Conservation (phyloP, 2,797 vertebrate genomes). For the Remorina albescens region DNA sequence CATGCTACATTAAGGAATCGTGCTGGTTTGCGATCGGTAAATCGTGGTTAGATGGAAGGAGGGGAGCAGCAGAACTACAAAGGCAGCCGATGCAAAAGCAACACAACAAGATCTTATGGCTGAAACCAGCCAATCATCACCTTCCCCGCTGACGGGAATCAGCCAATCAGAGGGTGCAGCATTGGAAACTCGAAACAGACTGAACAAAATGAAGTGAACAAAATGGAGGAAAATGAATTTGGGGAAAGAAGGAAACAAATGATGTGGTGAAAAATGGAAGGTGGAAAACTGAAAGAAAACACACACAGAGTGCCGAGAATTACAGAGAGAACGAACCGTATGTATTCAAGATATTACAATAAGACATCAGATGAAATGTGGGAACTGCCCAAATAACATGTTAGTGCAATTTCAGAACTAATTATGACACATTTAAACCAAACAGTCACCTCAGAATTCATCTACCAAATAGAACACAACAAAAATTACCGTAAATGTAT, state of each 20-base stretch:
- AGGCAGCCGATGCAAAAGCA: slow-evolving; percentile 64
- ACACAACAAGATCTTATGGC: slow-evolving; percentile 60
- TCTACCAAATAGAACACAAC: slow-evolving; percentile 14
- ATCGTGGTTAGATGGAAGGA: slow-evolving; percentile 36
- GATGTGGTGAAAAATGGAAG: slow-evolving; percentile 21
- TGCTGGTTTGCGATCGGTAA: slow-evolving; percentile 59
- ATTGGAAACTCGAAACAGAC: slow-evolving; percentile 90
- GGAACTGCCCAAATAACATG: slow-evolving; percentile 9
- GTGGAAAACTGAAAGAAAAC: slow-evolving; percentile 42
- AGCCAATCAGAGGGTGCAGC: slow-evolving; percentile 91
- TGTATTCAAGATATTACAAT: slow-evolving; percentile 4
- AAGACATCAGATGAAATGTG: neutral
- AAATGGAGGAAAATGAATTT: slow-evolving; percentile 47
- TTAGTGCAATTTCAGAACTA: slow-evolving; percentile 11
- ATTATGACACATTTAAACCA: slow-evolving; percentile 15
- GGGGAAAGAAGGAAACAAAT: slow-evolving; percentile 39
- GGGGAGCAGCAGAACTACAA: slow-evolving; percentile 14
- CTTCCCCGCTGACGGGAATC: slow-evolving; percentile 85
- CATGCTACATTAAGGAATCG: slow-evolving; percentile 45
- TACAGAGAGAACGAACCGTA: neutral
- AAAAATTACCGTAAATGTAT: neutral
- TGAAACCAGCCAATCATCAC: slow-evolving; percentile 82
- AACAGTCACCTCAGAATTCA: neutral
- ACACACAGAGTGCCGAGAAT: slow-evolving; percentile 19
- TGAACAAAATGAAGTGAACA: slow-evolving; percentile 83